Percentiles rank a stretch among this genome's conserved stretches.
Evolutionary conservation across 2,113 vertebrate species (phyloP).

Genomic region (Ptyas mucosa): DNA sequence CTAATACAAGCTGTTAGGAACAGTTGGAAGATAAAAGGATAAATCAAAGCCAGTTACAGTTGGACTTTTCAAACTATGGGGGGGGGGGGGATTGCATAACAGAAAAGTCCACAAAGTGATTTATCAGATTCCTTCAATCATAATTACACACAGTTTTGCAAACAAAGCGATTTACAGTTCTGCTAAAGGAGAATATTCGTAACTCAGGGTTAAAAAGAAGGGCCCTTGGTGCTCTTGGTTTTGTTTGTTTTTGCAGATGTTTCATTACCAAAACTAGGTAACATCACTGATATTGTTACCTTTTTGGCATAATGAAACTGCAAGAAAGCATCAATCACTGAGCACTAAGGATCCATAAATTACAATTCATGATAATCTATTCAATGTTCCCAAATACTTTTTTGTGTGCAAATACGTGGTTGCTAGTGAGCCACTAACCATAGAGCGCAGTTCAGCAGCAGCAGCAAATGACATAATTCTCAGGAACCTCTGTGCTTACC

Average conservation of each 20-base stretch:
- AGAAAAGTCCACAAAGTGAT: background rate
- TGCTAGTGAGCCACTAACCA: too few species aligned
- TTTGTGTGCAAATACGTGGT: background rate
- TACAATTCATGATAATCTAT: background rate
- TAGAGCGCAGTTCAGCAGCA: too few species aligned
- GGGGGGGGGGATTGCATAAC: rapidly evolving
- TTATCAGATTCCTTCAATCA: background rate
- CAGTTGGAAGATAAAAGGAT: background rate
- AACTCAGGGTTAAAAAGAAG: background rate
- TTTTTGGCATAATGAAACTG: background rate
- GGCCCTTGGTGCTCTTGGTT: background rate
- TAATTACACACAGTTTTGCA: background rate
- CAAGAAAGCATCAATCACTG: background rate
- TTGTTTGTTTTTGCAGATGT: background rate
- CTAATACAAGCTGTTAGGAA: background rate
- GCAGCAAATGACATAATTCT: too few species aligned
- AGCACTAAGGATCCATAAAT: background rate
- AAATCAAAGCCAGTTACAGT: background rate
- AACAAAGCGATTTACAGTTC: background rate
- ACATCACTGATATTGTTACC: background rate
- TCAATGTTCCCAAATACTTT: background rate
- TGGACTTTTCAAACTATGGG: background rate
- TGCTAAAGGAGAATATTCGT: background rate
- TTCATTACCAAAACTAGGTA: background rate
- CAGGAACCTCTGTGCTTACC: background rate